phyloP scores from a whole-genome alignment of 1,140 invertebrate species.

The Brachionus manjavacas region DNA sequence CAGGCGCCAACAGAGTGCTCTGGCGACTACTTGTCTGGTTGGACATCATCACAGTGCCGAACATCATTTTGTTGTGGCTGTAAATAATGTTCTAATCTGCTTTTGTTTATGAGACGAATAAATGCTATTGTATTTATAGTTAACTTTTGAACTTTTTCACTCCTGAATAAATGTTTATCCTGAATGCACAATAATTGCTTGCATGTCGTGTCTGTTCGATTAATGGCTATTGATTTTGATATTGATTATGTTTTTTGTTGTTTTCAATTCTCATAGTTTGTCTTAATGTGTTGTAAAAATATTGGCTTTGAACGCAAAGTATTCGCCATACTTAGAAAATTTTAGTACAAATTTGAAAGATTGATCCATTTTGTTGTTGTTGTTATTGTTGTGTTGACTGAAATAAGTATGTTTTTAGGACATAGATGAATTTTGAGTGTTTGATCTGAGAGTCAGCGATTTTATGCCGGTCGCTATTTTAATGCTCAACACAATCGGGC shows the following conservation, averaged over 20 bases:
- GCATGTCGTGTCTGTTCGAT: neutral
- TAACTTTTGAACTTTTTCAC: slow-evolving; percentile 8
- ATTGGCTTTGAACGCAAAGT: neutral
- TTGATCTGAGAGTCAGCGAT: neutral
- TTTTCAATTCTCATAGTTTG: neutral
- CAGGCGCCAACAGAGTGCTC: neutral
- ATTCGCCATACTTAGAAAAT: neutral
- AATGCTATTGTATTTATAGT: slow-evolving; percentile 1
- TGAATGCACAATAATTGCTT: neutral
- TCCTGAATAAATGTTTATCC: neutral
- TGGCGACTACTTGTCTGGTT: neutral
- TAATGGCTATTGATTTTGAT: slow-evolving; percentile 18
- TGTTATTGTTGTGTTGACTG: neutral
- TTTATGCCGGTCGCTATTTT: neutral
- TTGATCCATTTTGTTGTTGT: neutral
- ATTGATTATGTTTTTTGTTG: neutral
- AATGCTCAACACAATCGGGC: no score
- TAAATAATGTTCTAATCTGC: neutral
- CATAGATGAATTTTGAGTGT: neutral
- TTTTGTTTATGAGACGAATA: no score
- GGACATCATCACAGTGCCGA: slow-evolving; percentile 22
- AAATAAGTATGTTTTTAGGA: neutral
- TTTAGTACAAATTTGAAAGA: neutral
- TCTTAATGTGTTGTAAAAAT: slow-evolving; percentile 9
- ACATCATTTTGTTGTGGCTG: neutral